These are phyloP conservation scores for Laupala kohalensis DNA, from an alignment of 1,140 invertebrate species.

Conservation along the genomic window DNA sequence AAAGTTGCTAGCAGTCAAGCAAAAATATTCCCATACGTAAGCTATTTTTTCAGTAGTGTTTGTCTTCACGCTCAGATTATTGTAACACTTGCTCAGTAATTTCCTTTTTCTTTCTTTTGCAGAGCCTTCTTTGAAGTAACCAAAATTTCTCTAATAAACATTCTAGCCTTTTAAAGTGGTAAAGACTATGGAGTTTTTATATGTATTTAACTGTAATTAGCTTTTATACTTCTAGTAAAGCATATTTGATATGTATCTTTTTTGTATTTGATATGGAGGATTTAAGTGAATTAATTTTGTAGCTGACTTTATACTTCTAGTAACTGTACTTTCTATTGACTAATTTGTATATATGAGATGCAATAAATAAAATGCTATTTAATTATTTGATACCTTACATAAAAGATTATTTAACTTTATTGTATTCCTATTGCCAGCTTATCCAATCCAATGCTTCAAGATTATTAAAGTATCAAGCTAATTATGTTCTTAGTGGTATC, in stretches of 20 bases:
- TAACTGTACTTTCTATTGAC: not conserved
- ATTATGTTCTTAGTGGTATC: too few relatives aligned
- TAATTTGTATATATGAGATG: not conserved
- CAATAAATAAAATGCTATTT: too few relatives aligned
- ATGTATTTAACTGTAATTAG: not conserved
- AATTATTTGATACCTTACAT: too few relatives aligned
- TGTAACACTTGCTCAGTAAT: not conserved
- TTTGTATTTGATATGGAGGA: too few relatives aligned
- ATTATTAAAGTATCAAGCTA: too few relatives aligned
- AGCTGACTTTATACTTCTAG: not conserved
- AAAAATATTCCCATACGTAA: constrained; percentile 90
- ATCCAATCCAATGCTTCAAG: too few relatives aligned
- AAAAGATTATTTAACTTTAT: too few relatives aligned
- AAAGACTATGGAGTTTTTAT: not conserved
- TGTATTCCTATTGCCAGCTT: too few relatives aligned
- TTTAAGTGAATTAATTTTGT: not conserved
- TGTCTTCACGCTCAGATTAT: not conserved
- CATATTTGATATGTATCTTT: not conserved
- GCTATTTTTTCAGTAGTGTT: constrained; percentile 21
- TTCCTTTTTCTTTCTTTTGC: constrained; percentile 22
- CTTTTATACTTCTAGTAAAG: not conserved
- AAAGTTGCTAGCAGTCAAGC: constrained; percentile 58
- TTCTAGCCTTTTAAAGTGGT: constrained; percentile 7
- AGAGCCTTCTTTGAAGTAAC: constrained; percentile 79
- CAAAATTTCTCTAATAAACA: constrained; percentile 44